Base-by-base conservation (phyloP, 2,113 vertebrate species). In the Helogale parvula region DNA sequence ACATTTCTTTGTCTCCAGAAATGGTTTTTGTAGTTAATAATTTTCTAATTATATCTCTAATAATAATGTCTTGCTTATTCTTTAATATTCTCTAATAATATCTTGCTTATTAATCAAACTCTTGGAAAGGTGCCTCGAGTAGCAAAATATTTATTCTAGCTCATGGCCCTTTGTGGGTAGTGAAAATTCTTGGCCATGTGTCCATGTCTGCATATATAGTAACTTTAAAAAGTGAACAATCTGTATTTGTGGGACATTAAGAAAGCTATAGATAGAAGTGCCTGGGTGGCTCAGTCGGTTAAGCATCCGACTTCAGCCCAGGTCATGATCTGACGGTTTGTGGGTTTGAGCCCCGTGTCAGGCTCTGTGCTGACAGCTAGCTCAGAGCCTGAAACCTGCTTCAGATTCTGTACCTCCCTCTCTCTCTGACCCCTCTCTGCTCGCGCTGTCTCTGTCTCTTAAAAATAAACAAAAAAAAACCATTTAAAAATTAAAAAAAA, bases 1-100 rank as follows among this genome's bases (percentile, higher is more conserved):
- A 50, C 31, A 9, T 86, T 88, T 71, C 45, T 95, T 93, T 92
- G 57, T 86, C 47, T 96, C 38, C 35, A 88, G 47, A 90, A 82
- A 52, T 95, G 86, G 7, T 60, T 97, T 96, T 97, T 88, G 12
- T n/a, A 72, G 47, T 80, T 92, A 84, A 94, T 54, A 54, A 65
- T 96, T 68, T 27, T 94, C 50, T 68, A 50, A 38, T 79, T 29
- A 17, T 81, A 81, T 54, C 27, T 91, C 50, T 68, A 80, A 63
- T 80, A 50, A 41, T 52, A 69, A 27, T 35, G 65, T 80, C 17
- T 93, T 79, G 50, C 50, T 85, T 93, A 69, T 81, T 77, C 47
- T 81, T n/a, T 90, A 68, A 93, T 91, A 92, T 84, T 93, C 27
- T 86, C 19, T 93, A 35, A 57, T 74, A 80, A 66, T n/a, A 90